Conservation (phyloP, 2,797 vertebrate species). For the Phoxinus dragarum region DNA sequence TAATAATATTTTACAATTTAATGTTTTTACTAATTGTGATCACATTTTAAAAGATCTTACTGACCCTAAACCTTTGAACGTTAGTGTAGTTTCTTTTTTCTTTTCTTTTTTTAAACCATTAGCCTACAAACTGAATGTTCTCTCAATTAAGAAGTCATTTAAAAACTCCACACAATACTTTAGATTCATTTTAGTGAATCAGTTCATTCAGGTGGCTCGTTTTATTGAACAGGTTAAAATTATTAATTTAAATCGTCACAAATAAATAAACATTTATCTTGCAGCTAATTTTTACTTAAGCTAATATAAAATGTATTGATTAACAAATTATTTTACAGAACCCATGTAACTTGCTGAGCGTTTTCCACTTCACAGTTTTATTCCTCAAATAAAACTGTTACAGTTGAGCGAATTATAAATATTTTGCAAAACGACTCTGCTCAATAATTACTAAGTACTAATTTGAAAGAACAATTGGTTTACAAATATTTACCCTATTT, state of each 20-base stretch:
- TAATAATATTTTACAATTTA: not conserved
- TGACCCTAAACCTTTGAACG: not conserved
- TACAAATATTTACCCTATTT: not conserved
- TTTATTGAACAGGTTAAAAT: not conserved
- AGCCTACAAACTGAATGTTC: not conserved
- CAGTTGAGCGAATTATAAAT: not conserved
- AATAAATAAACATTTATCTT: too few relatives aligned
- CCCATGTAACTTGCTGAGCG: not conserved
- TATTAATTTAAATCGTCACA: not conserved
- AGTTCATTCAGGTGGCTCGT: not conserved
- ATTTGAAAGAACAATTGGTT: not conserved
- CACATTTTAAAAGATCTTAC: not conserved
- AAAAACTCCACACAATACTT: not conserved
- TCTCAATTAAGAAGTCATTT: not conserved
- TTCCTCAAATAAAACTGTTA: not conserved
- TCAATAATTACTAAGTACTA: not conserved
- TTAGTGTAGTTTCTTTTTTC: not conserved
- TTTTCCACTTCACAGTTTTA: not conserved
- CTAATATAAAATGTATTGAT: not conserved
- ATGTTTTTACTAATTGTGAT: not conserved
- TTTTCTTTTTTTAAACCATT: not conserved
- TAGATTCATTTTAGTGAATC: not conserved
- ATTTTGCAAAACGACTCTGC: not conserved
- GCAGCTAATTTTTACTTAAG: not conserved
- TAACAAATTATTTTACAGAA: not conserved